Percentiles rank a stretch among this genome's conserved stretches.
These are phyloP conservation scores for Melanotaenia trifasciata DNA, from an alignment of 2,797 vertebrate species.

Conservation along the genomic window DNA sequence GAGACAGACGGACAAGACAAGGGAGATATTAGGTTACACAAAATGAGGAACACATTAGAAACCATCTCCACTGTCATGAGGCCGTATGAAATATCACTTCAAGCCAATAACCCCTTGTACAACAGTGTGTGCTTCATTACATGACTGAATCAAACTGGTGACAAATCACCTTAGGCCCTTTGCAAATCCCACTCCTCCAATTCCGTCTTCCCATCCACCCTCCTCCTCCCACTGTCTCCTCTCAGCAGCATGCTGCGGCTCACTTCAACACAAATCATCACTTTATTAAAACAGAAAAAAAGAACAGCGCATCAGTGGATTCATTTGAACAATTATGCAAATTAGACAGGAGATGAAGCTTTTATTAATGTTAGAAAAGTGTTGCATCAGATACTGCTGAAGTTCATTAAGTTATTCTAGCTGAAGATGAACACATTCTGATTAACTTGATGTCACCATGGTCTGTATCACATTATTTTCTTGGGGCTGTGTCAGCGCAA, in stretches of 20 bases:
- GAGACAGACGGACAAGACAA: constrained; percentile 32
- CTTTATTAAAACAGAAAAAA: constrained; percentile 73
- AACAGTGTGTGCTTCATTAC: constrained; percentile 66
- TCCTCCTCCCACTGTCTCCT: neutral
- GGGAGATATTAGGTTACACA: constrained; percentile 38
- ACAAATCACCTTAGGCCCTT: constrained; percentile 73
- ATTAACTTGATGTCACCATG: constrained; percentile 72
- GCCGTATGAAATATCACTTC: constrained; percentile 61
- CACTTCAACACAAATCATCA: constrained; percentile 71
- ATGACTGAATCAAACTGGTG: constrained; percentile 68
- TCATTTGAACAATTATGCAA: constrained; percentile 85
- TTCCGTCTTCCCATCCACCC: constrained; percentile 13
- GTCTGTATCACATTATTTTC: constrained; percentile 54
- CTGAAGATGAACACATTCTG: constrained; percentile 69
- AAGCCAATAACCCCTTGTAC: constrained; percentile 66
- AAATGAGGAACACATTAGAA: constrained; percentile 34
- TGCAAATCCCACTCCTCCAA: constrained; percentile 60
- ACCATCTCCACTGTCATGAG: constrained; percentile 34
- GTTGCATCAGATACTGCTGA: constrained; percentile 79
- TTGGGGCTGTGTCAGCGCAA: constrained; percentile 57
- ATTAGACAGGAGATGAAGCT: constrained; percentile 78
- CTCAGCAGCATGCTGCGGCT: constrained; percentile 52
- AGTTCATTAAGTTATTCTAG: constrained; percentile 76
- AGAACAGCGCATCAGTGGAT: constrained; percentile 66
- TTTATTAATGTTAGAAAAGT: constrained; percentile 82